Evolutionary conservation across 2,113 vertebrate species (phyloP), one percentile per base, ranked within the genome.

Genomic region (Catharus minimus): DNA sequence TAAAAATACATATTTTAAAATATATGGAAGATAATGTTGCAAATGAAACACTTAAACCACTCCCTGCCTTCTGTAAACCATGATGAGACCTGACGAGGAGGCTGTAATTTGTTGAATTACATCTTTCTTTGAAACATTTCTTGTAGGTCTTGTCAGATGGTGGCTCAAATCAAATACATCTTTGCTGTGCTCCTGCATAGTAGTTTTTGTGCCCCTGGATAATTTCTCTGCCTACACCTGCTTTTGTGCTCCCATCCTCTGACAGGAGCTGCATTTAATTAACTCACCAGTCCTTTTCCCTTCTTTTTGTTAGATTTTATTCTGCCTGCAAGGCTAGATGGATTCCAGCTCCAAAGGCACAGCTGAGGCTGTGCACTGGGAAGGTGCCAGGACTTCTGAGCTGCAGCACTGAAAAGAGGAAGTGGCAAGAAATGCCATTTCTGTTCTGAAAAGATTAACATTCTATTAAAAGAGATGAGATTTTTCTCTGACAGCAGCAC

Each of bases 351-450:
- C 55, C 66, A 60, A 78, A 82, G 50, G 30, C 77, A 43, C 9
- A 47, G n/a, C 39, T 0, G 3, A 81, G 28, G 56, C 49, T 5
- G 0, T 81, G 69, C 23, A 1, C 22, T 81, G 60, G 17, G 73
- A 36, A n/a, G 19, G 30, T 67, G 44, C 56, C 73, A 81, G 43
- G 23, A n/a, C 56, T 92, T n/a, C 66, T 68, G 43, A 94, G 33
- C 46, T 90, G 41, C 41, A 72, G 12, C 47, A 33, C 32, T 53
- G 36, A 28, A 53, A 86, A 68, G 44, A 47, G 17, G 19, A 66
- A 47, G 30, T 61, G 38, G 38, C 46, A 68, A 72, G 33, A 88
- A 75, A 76, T 69, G 43, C 36, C 50, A 23, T 78, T 82, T 73
- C 8, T 38, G 5, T 81, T 86, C 68, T 57, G 41, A 62, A 71